phyloP scores from a whole-genome alignment of 2,888 invertebrate species.

The Drosophila acutilabella region DNA sequence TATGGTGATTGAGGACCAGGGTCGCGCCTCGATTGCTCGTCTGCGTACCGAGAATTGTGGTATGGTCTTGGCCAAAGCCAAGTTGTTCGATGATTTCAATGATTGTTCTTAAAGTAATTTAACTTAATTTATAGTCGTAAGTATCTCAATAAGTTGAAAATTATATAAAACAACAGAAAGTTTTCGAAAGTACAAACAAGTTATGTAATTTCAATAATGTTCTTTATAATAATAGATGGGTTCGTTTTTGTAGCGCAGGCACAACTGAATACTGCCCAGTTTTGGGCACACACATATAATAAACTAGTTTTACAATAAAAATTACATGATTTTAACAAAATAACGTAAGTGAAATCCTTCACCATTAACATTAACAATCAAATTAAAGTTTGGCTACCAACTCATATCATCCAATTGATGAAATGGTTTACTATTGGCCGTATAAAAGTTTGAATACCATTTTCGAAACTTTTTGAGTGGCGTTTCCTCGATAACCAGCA shows the following conservation, averaged over 20 bases:
- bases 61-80: slow-evolving; percentile 90
- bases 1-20: slow-evolving; percentile 14
- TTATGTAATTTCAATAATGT: slow-evolving; percentile 2
- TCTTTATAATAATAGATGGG: slow-evolving; percentile 1
- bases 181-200: slow-evolving; percentile 2
- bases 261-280: background rate
- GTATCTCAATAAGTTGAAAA: background rate
- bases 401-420: background rate
- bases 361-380: background rate
- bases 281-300: slow-evolving; percentile 1
- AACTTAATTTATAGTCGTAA: background rate
- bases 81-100: slow-evolving; percentile 23
- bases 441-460: slow-evolving; percentile 95
- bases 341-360: background rate
- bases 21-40: slow-evolving; percentile 89
- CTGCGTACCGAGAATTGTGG: slow-evolving; percentile 91
- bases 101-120: background rate
- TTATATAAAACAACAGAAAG: background rate
- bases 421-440: slow-evolving; percentile 88
- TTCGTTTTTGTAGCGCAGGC: slow-evolving; percentile 1
- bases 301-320: background rate
- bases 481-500: slow-evolving; percentile 91
- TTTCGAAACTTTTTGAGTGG: slow-evolving; percentile 90
- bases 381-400: slow-evolving; percentile 20
- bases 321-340: background rate